Evolutionary conservation across 2,113 vertebrate genomes (phyloP).

Genomic region (Ciconia stormi): DNA sequence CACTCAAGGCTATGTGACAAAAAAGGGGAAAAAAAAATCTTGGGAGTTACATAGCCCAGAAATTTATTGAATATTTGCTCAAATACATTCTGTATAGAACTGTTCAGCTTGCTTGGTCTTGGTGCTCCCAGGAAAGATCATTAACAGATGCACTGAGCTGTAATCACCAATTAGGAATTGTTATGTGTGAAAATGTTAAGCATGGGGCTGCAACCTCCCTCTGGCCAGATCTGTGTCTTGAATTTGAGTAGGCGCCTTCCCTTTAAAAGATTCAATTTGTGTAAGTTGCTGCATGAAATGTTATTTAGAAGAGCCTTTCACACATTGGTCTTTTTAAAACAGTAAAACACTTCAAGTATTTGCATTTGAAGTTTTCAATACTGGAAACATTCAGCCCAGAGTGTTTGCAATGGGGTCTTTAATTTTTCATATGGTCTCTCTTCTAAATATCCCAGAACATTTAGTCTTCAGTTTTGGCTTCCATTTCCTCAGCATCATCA

Average conservation of each 20-base stretch:
- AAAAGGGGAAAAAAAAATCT: constrained; percentile 18
- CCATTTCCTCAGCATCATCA: constrained; percentile 96
- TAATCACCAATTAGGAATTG: constrained; percentile 24
- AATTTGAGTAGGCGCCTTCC: constrained; percentile 44
- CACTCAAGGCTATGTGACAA: constrained; percentile 37
- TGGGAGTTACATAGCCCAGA: constrained; percentile 68
- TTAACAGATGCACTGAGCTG: constrained; percentile 39
- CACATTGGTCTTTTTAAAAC: constrained; percentile 64
- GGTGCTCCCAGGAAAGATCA: constrained; percentile 42
- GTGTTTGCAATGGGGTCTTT: constrained; percentile 18
- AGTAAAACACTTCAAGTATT: constrained; percentile 72
- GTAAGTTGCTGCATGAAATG: constrained; percentile 29
- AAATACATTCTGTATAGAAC: constrained; percentile 68
- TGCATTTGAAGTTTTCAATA: constrained; percentile 72
- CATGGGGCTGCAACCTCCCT: background rate
- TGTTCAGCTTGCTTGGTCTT: constrained; percentile 31
- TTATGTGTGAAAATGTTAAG: constrained; percentile 46
- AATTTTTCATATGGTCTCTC: constrained; percentile 26
- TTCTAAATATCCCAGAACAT: constrained; percentile 27
- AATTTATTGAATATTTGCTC: constrained; percentile 77
- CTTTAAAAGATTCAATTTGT: constrained; percentile 26
- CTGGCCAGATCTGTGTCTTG: constrained; percentile 20
- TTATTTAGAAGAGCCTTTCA: constrained; percentile 54
- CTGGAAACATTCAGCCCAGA: constrained; percentile 72
- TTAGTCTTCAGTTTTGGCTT: constrained; percentile 95